Conservation (phyloP, 2,888 invertebrate species). For the Darwinula stevensoni region DNA sequence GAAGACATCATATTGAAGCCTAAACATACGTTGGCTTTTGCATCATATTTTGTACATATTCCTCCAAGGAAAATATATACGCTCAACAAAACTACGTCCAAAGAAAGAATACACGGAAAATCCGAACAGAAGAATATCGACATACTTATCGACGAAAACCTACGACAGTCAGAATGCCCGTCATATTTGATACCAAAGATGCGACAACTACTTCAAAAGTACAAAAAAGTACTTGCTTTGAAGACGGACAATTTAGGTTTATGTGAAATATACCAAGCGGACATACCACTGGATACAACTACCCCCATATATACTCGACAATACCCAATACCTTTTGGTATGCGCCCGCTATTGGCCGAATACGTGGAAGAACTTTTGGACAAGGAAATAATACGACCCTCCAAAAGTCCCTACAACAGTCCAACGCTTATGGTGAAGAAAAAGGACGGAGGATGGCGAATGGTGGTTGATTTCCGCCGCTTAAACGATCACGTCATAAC, state of each 20-base stretch:
- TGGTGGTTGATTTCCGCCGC: background rate
- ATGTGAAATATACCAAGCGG: conserved; percentile 2
- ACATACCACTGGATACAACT: conserved; percentile 2
- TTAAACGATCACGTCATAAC: background rate
- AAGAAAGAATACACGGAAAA: too few relatives aligned
- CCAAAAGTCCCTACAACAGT: conserved; percentile 2
- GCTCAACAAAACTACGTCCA: too few relatives aligned
- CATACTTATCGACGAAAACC: conserved; percentile 2
- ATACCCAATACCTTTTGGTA: conserved; percentile 2
- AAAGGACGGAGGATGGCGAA: background rate
- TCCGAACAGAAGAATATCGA: conserved; percentile 2
- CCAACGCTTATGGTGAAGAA: conserved; percentile 2
- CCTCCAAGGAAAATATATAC: too few relatives aligned
- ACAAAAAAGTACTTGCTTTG: conserved; percentile 2
- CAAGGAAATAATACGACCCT: conserved; percentile 2
- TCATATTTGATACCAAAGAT: conserved; percentile 2
- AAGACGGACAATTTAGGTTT: conserved; percentile 2
- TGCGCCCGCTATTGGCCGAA: conserved; percentile 2
- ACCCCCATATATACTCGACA: conserved; percentile 2
- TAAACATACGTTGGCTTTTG: too few relatives aligned
- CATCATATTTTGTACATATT: too few relatives aligned
- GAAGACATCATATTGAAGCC: too few relatives aligned
- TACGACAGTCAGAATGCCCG: conserved; percentile 2
- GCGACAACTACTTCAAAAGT: conserved; percentile 2
- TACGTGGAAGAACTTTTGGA: conserved; percentile 2